Evolutionary conservation across 2,113 vertebrate species (phyloP).

Genomic region (Myocastor coypus): DNA sequence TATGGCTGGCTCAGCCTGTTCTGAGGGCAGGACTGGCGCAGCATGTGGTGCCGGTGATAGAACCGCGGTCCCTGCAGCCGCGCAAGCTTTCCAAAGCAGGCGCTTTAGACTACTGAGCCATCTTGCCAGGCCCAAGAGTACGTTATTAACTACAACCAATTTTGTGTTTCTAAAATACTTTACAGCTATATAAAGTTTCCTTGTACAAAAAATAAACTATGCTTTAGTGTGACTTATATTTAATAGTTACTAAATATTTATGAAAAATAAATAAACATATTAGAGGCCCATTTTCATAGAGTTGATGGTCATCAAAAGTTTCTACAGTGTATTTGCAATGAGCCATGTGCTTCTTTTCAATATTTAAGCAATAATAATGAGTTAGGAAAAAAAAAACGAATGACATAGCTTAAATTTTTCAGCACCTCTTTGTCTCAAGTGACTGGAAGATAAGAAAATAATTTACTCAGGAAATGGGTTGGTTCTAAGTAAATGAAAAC

Average conservation of each 20-base stretch:
- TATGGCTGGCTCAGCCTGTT: too few relatives aligned
- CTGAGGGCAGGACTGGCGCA: too few relatives aligned
- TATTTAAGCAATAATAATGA: neutral
- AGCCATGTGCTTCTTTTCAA: neutral
- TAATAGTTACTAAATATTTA: neutral
- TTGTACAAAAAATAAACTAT: neutral
- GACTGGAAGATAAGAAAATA: constrained; percentile 14
- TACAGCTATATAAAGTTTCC: neutral
- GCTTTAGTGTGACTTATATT: neutral
- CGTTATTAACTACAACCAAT: too few relatives aligned
- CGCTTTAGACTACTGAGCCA: too few relatives aligned
- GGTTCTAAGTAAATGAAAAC: neutral
- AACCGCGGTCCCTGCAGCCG: too few relatives aligned
- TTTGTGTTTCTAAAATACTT: constrained; percentile 1
- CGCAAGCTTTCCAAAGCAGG: too few relatives aligned
- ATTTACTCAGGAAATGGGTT: neutral
- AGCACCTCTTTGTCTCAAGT: neutral
- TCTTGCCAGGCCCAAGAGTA: too few relatives aligned
- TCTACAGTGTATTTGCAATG: neutral
- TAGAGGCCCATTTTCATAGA: neutral
- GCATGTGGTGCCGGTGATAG: too few relatives aligned
- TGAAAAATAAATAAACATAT: neutral
- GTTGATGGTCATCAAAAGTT: neutral
- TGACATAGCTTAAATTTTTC: neutral
- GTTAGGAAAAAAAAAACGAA: too few relatives aligned